These are phyloP conservation scores for Bettongia penicillata DNA, from an alignment of 2,113 vertebrate genomes.

Conservation along the genomic window DNA sequence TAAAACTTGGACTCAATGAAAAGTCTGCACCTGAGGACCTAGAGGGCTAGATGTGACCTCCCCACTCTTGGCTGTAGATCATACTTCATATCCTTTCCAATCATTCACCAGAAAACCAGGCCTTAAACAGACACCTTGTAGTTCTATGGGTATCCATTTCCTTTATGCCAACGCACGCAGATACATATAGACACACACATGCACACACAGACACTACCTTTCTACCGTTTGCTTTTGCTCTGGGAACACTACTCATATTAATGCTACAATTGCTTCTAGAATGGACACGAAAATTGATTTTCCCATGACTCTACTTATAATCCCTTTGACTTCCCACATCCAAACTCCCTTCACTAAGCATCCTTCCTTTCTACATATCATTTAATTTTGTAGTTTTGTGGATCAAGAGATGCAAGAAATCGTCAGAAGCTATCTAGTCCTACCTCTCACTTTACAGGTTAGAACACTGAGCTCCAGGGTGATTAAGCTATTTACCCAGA, in stretches of 20 bases:
- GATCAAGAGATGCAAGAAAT: not conserved
- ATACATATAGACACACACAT: not conserved
- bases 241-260: not conserved
- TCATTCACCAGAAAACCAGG: not conserved
- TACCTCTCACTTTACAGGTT: not conserved
- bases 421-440: not conserved
- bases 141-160: not conserved
- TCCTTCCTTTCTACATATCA: not conserved
- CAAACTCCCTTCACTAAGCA: not conserved
- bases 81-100: not conserved
- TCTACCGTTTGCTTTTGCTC: not conserved
- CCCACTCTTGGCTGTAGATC: not conserved
- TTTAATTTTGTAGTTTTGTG: not conserved
- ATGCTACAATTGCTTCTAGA: not conserved
- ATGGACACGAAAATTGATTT: not conserved
- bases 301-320: not conserved
- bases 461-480: not conserved
- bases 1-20: too few species aligned
- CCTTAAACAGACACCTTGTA: not conserved
- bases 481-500: not conserved
- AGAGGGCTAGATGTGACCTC: too few species aligned
- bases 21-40: too few species aligned
- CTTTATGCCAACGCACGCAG: not conserved
- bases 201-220: not conserved
- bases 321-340: not conserved